Evolutionary conservation across 2,113 vertebrate genomes (phyloP).

Genomic region (Pseudopodoces humilis): DNA sequence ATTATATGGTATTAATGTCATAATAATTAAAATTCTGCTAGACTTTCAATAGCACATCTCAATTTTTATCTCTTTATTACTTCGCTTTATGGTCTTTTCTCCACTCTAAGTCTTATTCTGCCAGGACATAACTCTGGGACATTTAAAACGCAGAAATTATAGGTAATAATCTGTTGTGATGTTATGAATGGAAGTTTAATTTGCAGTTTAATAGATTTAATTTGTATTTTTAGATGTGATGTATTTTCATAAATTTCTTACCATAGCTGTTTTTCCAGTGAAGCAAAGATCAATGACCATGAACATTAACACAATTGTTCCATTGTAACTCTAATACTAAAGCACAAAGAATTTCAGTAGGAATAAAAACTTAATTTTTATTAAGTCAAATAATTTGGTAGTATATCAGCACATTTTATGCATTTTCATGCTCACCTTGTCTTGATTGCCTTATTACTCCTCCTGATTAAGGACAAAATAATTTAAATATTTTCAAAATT

Average conservation of each 20-base stretch:
- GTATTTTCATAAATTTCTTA: not conserved
- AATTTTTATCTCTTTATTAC: not conserved
- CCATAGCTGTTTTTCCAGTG: not conserved
- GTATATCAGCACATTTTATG: not conserved
- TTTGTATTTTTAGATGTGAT: not conserved
- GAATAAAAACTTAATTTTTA: not conserved
- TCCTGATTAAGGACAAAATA: not conserved
- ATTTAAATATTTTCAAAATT: not conserved
- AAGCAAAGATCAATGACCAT: not conserved
- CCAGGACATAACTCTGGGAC: not conserved
- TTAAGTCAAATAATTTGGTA: not conserved
- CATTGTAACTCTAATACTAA: not conserved
- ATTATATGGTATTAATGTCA: not conserved
- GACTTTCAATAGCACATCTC: not conserved
- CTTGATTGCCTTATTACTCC: not conserved
- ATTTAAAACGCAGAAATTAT: not conserved
- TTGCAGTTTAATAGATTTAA: not conserved
- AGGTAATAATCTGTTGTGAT: not conserved
- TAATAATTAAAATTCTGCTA: not conserved
- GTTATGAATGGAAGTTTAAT: not conserved
- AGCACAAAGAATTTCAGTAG: not conserved
- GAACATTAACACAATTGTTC: not conserved
- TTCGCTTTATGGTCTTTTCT: not conserved
- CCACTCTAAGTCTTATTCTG: not conserved
- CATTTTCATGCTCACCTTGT: not conserved